Base-by-base conservation (phyloP, 2,797 vertebrate genomes). In the Neomorphus geoffroyi region DNA sequence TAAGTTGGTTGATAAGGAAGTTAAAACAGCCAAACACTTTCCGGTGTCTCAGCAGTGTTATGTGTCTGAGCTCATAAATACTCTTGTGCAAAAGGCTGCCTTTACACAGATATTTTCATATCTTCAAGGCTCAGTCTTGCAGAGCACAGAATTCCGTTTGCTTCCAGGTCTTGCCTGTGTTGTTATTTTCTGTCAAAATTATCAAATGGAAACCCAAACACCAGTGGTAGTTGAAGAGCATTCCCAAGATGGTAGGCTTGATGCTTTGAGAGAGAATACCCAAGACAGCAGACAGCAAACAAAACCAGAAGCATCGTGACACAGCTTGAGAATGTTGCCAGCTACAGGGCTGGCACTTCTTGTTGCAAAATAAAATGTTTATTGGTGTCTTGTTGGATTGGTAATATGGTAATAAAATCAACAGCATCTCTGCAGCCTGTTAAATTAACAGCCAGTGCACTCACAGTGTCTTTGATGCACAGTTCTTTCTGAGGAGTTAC, bases 331-430 rank as follows among this genome's bases (percentile, higher is more conserved):
- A 69, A 37, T 7, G 41, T 75, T 71, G 41, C 75, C 50, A 87
- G 58, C 48, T 54, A 2, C 21, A 10, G 64, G 72, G 13, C 85
- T 93, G 72, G 53, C 65, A n/a, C 27, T 78, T 80, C 48, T 27
- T 65, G 9, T 71, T 87, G 66, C 45, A 73, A 70, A 95, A 92
- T 91, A 93, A 96, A 95, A 92, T 54, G 26, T 87, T 95, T 88
- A 60, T 80, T 78, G 35, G 23, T 87, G 78, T 88, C 81, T 61
- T 84, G 41, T 71, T 86, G 66, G 72, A 72, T 48, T 56, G 18
- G 24, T 85, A 82, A 80, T 83, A 26, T 0, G 11, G 58, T 67
- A 51, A 71, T 88, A 84, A 95, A 95, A 88, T 62, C 48, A 66
- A 30, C 65, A 66, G 46, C 39, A 71, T 74, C 74, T 86, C 46